A percentile compares a stretch with the other conserved stretches of the same genome.
Conservation (phyloP, 2,888 invertebrate species). For the Venusia cambrica region DNA sequence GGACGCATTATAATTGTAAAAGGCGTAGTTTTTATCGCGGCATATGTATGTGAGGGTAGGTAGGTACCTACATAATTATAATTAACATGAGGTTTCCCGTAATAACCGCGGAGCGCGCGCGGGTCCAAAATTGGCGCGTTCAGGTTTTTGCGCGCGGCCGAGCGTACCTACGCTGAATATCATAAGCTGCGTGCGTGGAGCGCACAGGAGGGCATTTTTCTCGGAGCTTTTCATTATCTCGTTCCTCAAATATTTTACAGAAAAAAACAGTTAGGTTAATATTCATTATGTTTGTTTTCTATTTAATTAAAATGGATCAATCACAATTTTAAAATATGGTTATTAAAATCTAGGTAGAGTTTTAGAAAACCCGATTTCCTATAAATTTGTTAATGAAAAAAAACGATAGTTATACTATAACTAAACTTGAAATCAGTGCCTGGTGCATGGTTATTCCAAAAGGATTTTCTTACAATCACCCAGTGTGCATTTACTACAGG, state of each 20-base stretch:
- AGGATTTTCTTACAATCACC: conserved; percentile 31
- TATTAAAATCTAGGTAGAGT: too few relatives aligned
- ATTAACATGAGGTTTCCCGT: conserved; percentile 77
- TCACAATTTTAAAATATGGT: too few relatives aligned
- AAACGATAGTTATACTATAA: too few relatives aligned
- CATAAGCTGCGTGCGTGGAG: conserved; percentile 58
- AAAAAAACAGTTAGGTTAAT: too few relatives aligned
- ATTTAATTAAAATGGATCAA: too few relatives aligned
- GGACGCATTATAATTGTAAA: conserved; percentile 76
- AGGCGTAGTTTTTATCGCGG: conserved; percentile 58
- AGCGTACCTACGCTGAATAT: conserved; percentile 72
- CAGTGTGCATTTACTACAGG: conserved; percentile 44
- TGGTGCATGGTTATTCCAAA: too few relatives aligned
- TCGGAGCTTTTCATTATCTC: conserved; percentile 20
- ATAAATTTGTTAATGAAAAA: too few relatives aligned
- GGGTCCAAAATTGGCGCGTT: conserved; percentile 60
- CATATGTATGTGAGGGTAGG: conserved; percentile 56
- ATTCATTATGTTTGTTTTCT: too few relatives aligned
- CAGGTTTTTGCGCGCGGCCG: conserved; percentile 55
- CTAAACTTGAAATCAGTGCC: too few relatives aligned
- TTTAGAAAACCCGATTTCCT: too few relatives aligned
- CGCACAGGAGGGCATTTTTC: conserved; percentile 63
- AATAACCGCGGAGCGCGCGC: conserved; percentile 64
- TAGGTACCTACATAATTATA: conserved; percentile 49
- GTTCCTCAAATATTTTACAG: too few relatives aligned